Evolutionary conservation across 2,888 invertebrate genomes (phyloP), one percentile per base, ranked within the genome.

Genomic region (Oligia strigilis): DNA sequence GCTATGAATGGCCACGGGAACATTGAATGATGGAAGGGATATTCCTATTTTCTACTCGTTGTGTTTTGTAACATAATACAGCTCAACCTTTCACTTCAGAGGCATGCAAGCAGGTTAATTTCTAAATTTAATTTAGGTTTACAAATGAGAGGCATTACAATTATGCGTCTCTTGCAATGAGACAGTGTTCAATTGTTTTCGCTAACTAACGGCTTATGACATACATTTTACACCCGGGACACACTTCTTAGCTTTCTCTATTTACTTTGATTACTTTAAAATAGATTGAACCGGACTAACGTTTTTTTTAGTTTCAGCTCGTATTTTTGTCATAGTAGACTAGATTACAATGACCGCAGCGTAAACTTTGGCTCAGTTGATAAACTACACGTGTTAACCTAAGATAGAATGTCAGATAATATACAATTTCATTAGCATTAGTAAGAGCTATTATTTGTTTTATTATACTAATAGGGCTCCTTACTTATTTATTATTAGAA

Each of bases 311-410:
- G 73, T 73, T 75, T 52, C 66, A 77, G 67, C 52, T 64, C 29
- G 43, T 80, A 79, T 82, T 86, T 86, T 86, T 64, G 66, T 82
- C 58, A 67, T 67, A 71, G 78, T 74, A 76, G 80, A 86, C 88
- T 78, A 84, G 80, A 86, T 87, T 78, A 84, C 74, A 77, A 80
- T 84, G 81, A 87, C 81, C 79, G 78, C 81, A 75, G 49, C 58
- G 46, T 88, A 81, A 88, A 82, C 79, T 84, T 81, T 82, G 80
- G 70, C 75, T 86, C 66, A 78, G 70, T 74, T 88, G 84, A 88
- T 88, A 88, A 88, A 87, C 75, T 74, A 81, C 83, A 86, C 88
- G 75, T 78, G 78, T 88, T 82, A 86, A 86, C 86, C 77, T 77
- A 83, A 76, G 80, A 88, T 84, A 81, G 69, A 81, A 78, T 77